Percentiles rank a stretch among this genome's conserved stretches.
phyloP scores from a whole-genome alignment of 2,888 invertebrate genomes.

The Orchesellides sinensis region DNA sequence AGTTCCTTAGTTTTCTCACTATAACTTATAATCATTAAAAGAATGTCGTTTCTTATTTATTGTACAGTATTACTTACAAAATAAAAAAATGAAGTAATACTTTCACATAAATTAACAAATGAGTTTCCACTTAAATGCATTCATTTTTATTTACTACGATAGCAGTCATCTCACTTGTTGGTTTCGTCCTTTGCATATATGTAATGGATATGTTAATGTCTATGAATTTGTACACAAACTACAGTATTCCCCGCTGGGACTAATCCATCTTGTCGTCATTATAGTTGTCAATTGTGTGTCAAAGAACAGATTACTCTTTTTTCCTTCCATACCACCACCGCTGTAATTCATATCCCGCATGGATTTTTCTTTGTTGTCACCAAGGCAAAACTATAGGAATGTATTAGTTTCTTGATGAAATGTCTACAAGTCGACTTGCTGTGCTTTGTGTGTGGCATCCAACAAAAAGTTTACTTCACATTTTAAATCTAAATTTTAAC shows the following conservation, averaged over 20 bases:
- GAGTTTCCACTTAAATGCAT: not conserved
- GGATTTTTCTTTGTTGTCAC: constrained; percentile 24
- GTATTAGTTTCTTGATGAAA: not conserved
- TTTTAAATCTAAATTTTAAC: constrained; percentile 15
- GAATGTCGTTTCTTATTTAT: not conserved
- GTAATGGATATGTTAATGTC: too few species aligned
- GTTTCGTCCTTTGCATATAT: too few species aligned
- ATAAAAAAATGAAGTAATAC: not conserved
- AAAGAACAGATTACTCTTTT: constrained; percentile 5
- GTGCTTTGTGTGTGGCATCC: constrained; percentile 39
- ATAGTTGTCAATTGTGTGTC: constrained; percentile 45
- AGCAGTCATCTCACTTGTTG: constrained; percentile 46
- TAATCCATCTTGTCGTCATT: constrained; percentile 57
- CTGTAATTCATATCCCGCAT: not conserved
- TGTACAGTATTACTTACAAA: not conserved
- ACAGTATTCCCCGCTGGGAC: constrained; percentile 2
- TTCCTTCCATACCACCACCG: not conserved
- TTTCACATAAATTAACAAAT: not conserved
- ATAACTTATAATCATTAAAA: not conserved
- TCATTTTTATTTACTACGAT: not conserved
- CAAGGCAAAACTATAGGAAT: not conserved
- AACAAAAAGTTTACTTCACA: not conserved
- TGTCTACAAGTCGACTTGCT: not conserved
- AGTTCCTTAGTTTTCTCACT: not conserved
- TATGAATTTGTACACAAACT: not conserved